Evolutionary conservation across 1,140 invertebrate genomes (phyloP).

Genomic region (Leptinotarsa texana): DNA sequence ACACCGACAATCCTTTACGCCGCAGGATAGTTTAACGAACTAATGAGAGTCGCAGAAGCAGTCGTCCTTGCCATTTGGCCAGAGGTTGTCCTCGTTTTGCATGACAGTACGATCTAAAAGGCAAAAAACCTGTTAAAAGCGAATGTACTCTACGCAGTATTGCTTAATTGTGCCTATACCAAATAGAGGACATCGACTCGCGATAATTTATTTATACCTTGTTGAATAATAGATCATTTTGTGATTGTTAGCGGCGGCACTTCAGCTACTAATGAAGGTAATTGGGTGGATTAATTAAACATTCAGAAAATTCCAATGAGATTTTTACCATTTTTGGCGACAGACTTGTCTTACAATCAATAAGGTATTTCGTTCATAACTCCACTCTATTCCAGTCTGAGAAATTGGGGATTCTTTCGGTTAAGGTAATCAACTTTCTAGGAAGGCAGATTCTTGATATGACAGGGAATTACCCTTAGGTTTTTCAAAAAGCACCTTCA

Average conservation of each 20-base stretch:
- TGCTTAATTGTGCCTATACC: neutral
- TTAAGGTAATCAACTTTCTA: too few relatives aligned
- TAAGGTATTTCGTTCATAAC: too few relatives aligned
- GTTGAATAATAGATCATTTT: slow-evolving; percentile 1
- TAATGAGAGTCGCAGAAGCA: neutral
- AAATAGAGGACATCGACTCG: neutral
- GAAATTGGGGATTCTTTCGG: too few relatives aligned
- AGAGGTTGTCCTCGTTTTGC: slow-evolving; percentile 22
- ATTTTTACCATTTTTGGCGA: too few relatives aligned
- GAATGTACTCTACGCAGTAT: neutral
- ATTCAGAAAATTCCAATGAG: too few relatives aligned
- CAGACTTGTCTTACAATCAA: too few relatives aligned
- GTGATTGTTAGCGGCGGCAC: neutral
- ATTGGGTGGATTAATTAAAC: neutral
- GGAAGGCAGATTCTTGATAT: too few relatives aligned
- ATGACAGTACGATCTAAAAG: slow-evolving; percentile 7
- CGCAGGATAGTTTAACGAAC: slow-evolving; percentile 8
- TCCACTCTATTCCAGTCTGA: too few relatives aligned
- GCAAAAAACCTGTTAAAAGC: slow-evolving; percentile 17
- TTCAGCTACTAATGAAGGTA: neutral
- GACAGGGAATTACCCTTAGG: too few relatives aligned
- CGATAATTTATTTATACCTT: neutral
- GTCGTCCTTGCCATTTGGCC: slow-evolving; percentile 22
- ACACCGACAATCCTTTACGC: neutral
- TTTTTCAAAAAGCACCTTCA: too few relatives aligned